These are phyloP conservation scores for Parambassis ranga DNA, from an alignment of 2,797 vertebrate genomes.

Conservation along the genomic window DNA sequence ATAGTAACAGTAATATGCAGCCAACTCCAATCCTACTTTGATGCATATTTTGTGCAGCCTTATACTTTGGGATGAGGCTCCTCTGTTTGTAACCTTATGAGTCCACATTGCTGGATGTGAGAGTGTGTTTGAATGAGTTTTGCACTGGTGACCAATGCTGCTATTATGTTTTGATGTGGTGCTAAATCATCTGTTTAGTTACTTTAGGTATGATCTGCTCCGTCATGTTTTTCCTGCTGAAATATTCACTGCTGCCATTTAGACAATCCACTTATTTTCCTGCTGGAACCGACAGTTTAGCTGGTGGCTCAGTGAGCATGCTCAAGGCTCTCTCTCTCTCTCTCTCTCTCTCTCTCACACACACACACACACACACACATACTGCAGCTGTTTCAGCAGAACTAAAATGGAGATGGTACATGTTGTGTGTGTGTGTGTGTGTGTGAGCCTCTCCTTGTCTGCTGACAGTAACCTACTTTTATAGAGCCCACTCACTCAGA, in stretches of 20 bases:
- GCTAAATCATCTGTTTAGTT: background rate
- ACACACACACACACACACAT: constrained; percentile 4
- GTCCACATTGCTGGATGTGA: too few species aligned
- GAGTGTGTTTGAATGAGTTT: too few species aligned
- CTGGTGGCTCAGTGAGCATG: constrained; percentile 51
- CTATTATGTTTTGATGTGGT: background rate
- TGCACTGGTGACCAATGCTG: background rate
- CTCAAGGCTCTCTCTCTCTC: constrained; percentile 6
- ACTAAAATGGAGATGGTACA: constrained; percentile 57
- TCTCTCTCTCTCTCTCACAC: background rate
- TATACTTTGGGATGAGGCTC: too few species aligned
- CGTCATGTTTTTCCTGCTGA: background rate
- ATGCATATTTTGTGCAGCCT: too few species aligned
- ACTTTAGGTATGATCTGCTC: background rate
- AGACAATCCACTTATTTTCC: constrained; percentile 38
- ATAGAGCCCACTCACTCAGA: constrained; percentile 64
- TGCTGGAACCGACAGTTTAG: constrained; percentile 36
- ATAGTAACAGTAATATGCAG: too few species aligned
- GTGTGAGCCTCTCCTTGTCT: constrained; percentile 36
- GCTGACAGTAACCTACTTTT: constrained; percentile 75
- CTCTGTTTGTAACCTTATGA: too few species aligned
- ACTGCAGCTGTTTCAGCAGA: constrained; percentile 57
- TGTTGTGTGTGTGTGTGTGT: constrained; percentile 26
- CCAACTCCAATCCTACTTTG: too few species aligned
- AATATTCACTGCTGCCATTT: constrained; percentile 46